These are phyloP conservation scores for Nycticryphes semicollaris DNA, from an alignment of 2,113 vertebrate genomes.

Conservation along the genomic window DNA sequence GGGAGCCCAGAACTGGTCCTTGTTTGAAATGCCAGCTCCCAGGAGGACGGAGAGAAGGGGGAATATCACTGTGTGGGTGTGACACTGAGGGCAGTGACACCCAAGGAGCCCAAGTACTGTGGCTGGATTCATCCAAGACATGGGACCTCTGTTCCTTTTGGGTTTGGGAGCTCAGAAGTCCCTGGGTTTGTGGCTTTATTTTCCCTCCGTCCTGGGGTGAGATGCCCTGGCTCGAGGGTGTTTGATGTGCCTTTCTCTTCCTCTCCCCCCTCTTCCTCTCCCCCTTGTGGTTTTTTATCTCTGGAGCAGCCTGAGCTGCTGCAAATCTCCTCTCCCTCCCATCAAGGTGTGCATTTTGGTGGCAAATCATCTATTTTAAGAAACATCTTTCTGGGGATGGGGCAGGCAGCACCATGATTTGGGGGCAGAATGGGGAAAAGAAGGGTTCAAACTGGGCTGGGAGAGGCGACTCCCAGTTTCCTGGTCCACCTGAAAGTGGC, in stretches of 20 bases:
- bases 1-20: too few species aligned
- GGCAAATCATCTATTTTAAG: background rate
- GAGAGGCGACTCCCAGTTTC: background rate
- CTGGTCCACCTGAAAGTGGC: background rate
- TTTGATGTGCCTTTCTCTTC: background rate
- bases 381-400: background rate
- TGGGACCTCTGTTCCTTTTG: too few species aligned
- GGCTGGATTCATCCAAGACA: background rate
- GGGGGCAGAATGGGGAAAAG: background rate
- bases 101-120: background rate
- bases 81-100: fast-evolving
- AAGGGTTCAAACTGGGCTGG: background rate
- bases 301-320: background rate
- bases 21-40: background rate
- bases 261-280: background rate
- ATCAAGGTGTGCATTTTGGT: background rate
- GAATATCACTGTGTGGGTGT: background rate
- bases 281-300: background rate
- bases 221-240: background rate
- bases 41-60: fast-evolving
- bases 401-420: fast-evolving
- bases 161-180: background rate
- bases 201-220: background rate
- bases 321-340: background rate
- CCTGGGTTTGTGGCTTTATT: fast-evolving